These are phyloP conservation scores for Chionodraco myersi DNA, from an alignment of 2,113 vertebrate genomes.

Conservation along the genomic window DNA sequence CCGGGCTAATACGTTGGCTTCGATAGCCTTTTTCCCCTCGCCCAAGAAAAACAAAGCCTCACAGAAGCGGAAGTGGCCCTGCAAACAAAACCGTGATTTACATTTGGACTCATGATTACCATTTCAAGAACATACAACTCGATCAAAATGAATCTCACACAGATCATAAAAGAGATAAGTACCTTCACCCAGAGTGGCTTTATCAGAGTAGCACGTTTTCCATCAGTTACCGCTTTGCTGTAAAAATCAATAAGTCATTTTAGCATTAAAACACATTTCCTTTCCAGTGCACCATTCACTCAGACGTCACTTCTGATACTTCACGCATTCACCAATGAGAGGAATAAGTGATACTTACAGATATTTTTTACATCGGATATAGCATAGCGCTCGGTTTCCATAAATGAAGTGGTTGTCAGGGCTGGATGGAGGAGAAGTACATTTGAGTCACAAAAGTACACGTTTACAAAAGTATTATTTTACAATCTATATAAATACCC, in stretches of 20 bases:
- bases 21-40: constrained; percentile 82
- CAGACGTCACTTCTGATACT: neutral
- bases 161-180: constrained; percentile 8
- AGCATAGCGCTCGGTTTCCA: constrained; percentile 93
- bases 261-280: neutral
- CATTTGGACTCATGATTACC: neutral
- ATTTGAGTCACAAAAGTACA: neutral
- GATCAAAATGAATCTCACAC: neutral
- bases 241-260: neutral
- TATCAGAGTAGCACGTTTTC: constrained; percentile 90
- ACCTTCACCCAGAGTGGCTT: constrained; percentile 94
- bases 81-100: constrained; percentile 11
- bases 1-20: constrained; percentile 86
- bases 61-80: constrained; percentile 96
- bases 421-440: constrained; percentile 67
- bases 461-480: neutral
- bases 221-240: constrained; percentile 91
- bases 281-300: neutral
- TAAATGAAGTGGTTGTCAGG: constrained; percentile 91
- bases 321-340: neutral
- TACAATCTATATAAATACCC: neutral
- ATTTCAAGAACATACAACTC: too few species aligned
- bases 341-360: constrained; percentile 73
- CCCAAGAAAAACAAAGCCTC: constrained; percentile 89
- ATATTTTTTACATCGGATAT: constrained; percentile 82